phyloP scores from a whole-genome alignment of 2,797 vertebrate genomes.

The Phrynocephalus guinanensis region DNA sequence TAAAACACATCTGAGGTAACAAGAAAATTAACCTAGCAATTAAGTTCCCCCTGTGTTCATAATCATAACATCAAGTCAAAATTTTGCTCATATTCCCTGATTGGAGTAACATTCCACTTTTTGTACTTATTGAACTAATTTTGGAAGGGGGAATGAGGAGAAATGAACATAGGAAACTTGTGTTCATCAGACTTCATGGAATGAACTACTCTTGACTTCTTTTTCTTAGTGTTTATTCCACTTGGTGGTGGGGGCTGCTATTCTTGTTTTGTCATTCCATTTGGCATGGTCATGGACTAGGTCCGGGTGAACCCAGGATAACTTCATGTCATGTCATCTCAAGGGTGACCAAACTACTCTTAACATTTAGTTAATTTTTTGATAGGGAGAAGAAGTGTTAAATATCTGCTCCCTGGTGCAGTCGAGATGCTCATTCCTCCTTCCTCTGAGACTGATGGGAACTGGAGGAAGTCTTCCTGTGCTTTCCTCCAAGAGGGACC shows the following conservation, averaged over 20 bases:
- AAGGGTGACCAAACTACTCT: not conserved
- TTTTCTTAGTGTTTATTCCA: too few species aligned
- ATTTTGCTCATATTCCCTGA: conserved; percentile 17
- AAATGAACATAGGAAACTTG: not conserved
- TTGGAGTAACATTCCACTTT: conserved; percentile 22
- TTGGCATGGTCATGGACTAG: too few species aligned
- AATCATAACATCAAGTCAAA: conserved; percentile 31
- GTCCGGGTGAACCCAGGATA: too few species aligned
- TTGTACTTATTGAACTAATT: conserved; percentile 9
- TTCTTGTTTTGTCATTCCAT: too few species aligned
- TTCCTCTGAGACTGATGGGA: not conserved
- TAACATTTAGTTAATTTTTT: too few species aligned
- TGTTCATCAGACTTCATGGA: too few species aligned
- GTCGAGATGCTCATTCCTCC: too few species aligned
- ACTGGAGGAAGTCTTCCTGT: not conserved
- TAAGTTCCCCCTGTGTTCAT: conserved; percentile 32
- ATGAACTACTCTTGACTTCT: too few species aligned
- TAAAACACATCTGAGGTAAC: conserved; percentile 33
- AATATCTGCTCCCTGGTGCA: too few species aligned
- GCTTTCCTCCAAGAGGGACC: not conserved
- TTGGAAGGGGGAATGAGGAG: not conserved
- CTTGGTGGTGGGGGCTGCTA: too few species aligned
- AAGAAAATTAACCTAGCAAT: conserved; percentile 46
- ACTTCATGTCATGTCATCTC: too few species aligned
- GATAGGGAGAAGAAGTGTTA: not conserved